phyloP scores from a whole-genome alignment of 2,113 vertebrate species.

The Esox niger region DNA sequence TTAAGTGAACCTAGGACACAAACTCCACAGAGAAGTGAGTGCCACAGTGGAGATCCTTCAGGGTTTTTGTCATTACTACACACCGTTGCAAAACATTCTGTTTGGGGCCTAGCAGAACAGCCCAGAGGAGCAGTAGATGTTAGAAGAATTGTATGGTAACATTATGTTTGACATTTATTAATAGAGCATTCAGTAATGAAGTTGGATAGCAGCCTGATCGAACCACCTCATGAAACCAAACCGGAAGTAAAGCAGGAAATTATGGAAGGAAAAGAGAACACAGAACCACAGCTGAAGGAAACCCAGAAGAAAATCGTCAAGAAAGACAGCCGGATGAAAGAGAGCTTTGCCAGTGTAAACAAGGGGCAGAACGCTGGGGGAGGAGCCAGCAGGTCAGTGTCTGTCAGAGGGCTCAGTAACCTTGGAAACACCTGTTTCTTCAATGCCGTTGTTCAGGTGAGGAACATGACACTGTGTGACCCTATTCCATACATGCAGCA shows the following conservation, averaged over 20 bases:
- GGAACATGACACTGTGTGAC: not conserved
- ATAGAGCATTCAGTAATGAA: constrained; percentile 38
- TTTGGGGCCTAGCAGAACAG: no score
- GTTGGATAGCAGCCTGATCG: constrained; percentile 34
- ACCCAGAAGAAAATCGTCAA: constrained; percentile 69
- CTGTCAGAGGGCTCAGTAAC: constrained; percentile 91
- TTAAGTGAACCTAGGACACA: constrained; percentile 39
- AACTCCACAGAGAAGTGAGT: constrained; percentile 72
- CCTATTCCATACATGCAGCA: no score
- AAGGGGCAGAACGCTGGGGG: constrained; percentile 18
- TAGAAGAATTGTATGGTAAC: not conserved
- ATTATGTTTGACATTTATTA: not conserved
- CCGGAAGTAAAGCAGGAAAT: constrained; percentile 48
- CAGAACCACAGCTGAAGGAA: constrained; percentile 45
- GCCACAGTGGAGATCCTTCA: no score
- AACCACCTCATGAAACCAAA: constrained; percentile 36
- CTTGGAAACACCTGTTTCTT: constrained; percentile 98
- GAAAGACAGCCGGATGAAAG: constrained; percentile 60
- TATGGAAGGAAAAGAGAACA: constrained; percentile 70
- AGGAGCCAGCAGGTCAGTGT: constrained; percentile 54
- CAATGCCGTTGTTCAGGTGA: constrained; percentile 95
- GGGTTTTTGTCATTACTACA: no score
- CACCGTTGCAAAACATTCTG: no score
- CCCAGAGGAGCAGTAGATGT: not conserved
- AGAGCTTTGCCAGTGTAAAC: no score